Base-by-base conservation (phyloP, 2,888 invertebrate genomes). In the Apoderus coryli region DNA sequence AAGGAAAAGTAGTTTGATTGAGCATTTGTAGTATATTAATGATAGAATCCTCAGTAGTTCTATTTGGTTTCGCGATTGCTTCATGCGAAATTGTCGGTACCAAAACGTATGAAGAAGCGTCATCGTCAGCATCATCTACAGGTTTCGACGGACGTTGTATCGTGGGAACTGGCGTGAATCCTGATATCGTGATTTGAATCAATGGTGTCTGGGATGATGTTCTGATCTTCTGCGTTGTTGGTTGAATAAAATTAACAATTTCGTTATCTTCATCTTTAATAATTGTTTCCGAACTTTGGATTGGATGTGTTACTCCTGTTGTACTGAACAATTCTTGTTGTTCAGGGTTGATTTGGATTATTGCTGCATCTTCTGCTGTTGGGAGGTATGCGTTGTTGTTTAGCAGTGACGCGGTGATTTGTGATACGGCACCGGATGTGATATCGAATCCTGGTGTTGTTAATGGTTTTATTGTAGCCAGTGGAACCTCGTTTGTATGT, bases 21-120 rank as follows among this genome's bases (percentile, higher is more conserved):
- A 76, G 49, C 64, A 75, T 70, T 43, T 73, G 64, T 33, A 76
- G 64, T 4, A 76, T 75, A 27, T 73, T 65, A 10, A 66, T 64
- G 29, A 68, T 63, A 1, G 67, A 65, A 35, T 65, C 62, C 40
- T 66, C 64, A 5, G 64, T 47, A 31, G 60, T 55, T 42, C 48
- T 50, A 35, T 54, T 52, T 5, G 54, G 49, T 37, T 47, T 48
- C n/a, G 19, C 7, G 4, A 36, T 33, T 2, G 46, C 31, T 4
- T 43, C 42, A 31, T 57, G 53, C 13, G 61, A 63, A 0, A 67
- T 61, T 3, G 72, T 69, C 2, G 70, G 66, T 3, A 73, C 61
- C 36, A 65, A 54, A 2, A 72, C 58, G 41, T 67, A 72, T 34
- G 63, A 61, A 42, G 69, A 67, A 4, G 50, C 47, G n/a, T 61